Evolutionary conservation across 64 coral and sea anemone species (phyloP), one percentile per base, ranked within the genome.

Genomic region (Pachyseris speciosa): DNA sequence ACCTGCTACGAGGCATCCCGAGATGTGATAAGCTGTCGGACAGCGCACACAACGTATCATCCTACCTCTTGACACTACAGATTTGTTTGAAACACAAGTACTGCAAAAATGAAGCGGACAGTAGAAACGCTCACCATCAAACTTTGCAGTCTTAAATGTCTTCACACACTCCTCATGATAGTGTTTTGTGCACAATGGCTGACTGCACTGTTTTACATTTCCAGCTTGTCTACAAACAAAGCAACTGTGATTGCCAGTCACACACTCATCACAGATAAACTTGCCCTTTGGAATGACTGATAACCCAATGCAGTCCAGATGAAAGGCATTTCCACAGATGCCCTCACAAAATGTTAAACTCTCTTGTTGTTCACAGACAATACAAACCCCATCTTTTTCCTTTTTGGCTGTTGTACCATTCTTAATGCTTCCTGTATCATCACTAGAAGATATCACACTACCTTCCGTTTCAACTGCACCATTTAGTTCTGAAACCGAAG

Each of bases 261-360:
- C 89, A 83, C 97, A 99, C 72, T 99, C 93, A 49, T 99, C 97
- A 72, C 97, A 99, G 34, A 95, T 71, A 90, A 99, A 99, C 58
- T 95, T 99, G 38, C 90, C 97, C 34, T 92, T 88, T 3, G 86
- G 89, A 37, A 84, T 69, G 66, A 84, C 88, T 30, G 85, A 86
- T 10, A 98, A 79, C 7, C 93, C 96, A 30, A 99, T 95, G 69
- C 97, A 99, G 31, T 99, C 97, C 25, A 84, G 80, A 49, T 99
- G 97, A 83, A 95, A 99, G 3, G 94, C 89, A 99, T 87, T 99
- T 17, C 91, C 88, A 68, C 97, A 99, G 27, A 92, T 87, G 19
- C 97, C 97, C 28, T 92, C 92, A 87, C 97, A 99, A 72, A 93
- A 90, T 44, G 91, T 93, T 64, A 99, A 87, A 61, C 93, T 87